Conservation (phyloP, 2,113 vertebrate species). For the Catharus minimus region DNA sequence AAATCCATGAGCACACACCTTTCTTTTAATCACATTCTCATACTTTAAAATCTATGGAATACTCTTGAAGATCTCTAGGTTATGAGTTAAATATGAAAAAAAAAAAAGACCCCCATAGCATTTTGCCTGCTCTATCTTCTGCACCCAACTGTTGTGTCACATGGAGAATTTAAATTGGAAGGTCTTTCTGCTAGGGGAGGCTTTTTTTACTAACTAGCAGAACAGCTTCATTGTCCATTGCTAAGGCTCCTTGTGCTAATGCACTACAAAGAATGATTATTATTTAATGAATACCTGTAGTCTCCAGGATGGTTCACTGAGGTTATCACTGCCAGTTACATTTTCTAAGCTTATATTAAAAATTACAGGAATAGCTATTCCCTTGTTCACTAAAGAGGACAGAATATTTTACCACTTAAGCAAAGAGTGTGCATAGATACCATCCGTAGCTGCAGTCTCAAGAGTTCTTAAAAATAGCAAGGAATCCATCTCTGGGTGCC, state of each 20-base stretch:
- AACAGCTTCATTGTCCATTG: not conserved
- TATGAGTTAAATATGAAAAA: not conserved
- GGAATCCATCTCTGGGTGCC: not conserved
- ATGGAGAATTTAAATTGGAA: constrained; percentile 10
- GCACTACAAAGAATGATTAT: constrained; percentile 21
- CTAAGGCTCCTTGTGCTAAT: not conserved
- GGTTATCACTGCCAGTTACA: not conserved
- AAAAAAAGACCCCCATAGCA: not conserved
- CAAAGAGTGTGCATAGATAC: not conserved
- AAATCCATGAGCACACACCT: not conserved
- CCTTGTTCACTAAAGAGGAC: not conserved
- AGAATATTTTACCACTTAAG: not conserved
- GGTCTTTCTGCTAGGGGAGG: not conserved
- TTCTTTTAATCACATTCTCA: not conserved
- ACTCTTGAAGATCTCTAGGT: not conserved
- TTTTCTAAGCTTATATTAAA: constrained; percentile 23
- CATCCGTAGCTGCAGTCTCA: not conserved
- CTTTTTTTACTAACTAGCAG: not conserved
- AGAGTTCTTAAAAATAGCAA: constrained; percentile 13
- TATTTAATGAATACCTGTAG: constrained; percentile 17
- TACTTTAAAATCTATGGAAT: not conserved
- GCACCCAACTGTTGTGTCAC: not conserved
- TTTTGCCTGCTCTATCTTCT: not conserved
- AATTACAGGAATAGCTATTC: constrained; percentile 15
- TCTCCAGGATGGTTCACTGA: not conserved